These are phyloP conservation scores for Alviniconcha strummeri DNA, from an alignment of 2,888 invertebrate genomes.

Conservation along the genomic window DNA sequence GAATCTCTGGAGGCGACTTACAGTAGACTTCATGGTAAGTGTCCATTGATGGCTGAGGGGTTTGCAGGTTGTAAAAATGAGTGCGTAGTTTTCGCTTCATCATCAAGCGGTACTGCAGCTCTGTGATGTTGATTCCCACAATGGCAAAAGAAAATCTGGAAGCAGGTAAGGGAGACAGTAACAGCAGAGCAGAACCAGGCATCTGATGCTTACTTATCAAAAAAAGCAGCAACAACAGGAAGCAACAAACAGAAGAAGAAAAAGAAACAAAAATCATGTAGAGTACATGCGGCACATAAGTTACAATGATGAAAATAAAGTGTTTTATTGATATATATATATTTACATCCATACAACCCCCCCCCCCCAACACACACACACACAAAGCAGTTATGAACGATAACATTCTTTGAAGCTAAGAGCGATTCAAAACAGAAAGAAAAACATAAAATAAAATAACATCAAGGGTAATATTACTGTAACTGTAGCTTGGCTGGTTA, in stretches of 20 bases:
- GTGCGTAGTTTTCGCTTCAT: conserved; percentile 89
- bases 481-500: too few species aligned
- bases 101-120: conserved; percentile 89
- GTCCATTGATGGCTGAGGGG: conserved; percentile 65
- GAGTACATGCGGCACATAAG: too few species aligned
- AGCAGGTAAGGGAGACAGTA: not conserved
- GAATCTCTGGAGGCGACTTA: conserved; percentile 59
- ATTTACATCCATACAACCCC: not conserved
- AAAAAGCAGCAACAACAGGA: too few species aligned
- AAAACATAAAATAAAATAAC: not conserved
- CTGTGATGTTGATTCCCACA: conserved; percentile 93
- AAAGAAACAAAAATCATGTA: too few species aligned
- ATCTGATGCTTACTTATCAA: too few species aligned
- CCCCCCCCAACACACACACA: not conserved
- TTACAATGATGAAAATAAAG: too few species aligned
- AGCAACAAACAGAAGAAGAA: too few species aligned
- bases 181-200: not conserved
- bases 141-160: conserved; percentile 77
- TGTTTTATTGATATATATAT: not conserved
- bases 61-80: conserved; percentile 89
- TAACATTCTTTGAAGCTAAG: not conserved
- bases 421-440: too few species aligned
- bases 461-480: too few species aligned
- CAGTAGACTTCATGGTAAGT: conserved; percentile 95
- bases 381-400: not conserved